Evolutionary conservation across 2,797 vertebrate species (phyloP), one percentile per base, ranked within the genome.

Genomic region (Oryzias dopingdopingensis): DNA sequence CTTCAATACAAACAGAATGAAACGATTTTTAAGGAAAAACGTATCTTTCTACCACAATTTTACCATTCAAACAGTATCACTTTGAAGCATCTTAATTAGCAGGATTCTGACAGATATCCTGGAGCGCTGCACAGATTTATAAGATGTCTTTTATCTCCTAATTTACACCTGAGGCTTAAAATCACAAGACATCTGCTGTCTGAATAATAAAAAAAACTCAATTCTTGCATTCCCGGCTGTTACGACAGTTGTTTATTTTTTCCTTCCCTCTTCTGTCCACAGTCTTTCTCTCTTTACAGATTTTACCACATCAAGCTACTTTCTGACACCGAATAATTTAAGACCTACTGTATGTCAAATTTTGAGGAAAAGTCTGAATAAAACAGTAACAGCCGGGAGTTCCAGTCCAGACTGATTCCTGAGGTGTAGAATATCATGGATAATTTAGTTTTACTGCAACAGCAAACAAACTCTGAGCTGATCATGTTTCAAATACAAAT

Each of bases 1-100:
- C 96, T 98, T 83, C 6, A 78, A 42, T 89, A 74, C 24, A 85
- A 5, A 55, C 10, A 65, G 6, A 45, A 42, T 5, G 6, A n/a
- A 46, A 6, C 14, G 24, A 5, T 37, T 20, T 23, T 52, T 3
- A 17, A 5, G n/a, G 6, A 22, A 17, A 26, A 42, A 8, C 4
- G 13, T 0, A 18, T 44, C 0, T 20, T 51, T 40, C 6, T 16
- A 43, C 37, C 50, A 46, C 20, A 17, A 14, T 16, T 32, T 6
- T 6, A 4, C 4, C 24, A 26, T 5, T 8, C 6, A 32, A 32
- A 32, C 32, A 12, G 10, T 37, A 37, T 37, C 32, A 37, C 32
- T 37, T 10, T 37, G 32, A 37, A 37, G 32, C 32, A 37, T 37
- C 32, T 37, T 37, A 37, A 37, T 37, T 37, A 37, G 10, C 3